These are phyloP conservation scores for Pollenia amentaria DNA, from an alignment of 2,888 invertebrate species.

Conservation along the genomic window DNA sequence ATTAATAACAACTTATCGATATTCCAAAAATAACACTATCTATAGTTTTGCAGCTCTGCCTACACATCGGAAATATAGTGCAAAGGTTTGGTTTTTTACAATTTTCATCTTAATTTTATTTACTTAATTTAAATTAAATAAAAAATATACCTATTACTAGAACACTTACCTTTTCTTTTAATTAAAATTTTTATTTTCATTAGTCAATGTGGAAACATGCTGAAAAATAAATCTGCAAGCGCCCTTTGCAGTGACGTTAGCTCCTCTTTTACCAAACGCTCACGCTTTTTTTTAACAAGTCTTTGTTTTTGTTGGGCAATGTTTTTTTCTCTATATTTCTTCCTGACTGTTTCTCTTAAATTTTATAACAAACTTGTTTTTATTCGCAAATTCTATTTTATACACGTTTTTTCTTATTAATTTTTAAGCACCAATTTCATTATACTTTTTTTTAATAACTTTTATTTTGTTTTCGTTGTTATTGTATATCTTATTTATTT, in stretches of 20 bases:
- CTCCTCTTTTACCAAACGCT: slow-evolving; percentile 1
- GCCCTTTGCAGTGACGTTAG: background rate
- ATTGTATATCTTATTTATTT: background rate
- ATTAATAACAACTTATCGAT: no score
- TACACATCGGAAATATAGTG: no score
- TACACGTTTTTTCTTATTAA: slow-evolving; percentile 24
- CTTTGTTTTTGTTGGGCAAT: slow-evolving; percentile 17
- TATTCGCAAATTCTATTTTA: slow-evolving; percentile 33
- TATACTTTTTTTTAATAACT: background rate
- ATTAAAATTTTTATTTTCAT: no score
- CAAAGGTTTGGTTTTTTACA: no score
- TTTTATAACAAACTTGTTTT: slow-evolving; percentile 38
- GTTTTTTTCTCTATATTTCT: background rate
- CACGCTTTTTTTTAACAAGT: slow-evolving; percentile 23
- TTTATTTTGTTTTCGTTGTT: background rate
- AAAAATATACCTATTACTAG: no score
- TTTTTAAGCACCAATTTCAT: background rate
- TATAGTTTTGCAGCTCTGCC: no score
- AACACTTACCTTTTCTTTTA: no score
- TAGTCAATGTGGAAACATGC: background rate
- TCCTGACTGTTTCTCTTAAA: slow-evolving; percentile 18
- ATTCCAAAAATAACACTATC: no score
- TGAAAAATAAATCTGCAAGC: background rate
- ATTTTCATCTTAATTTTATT: no score
- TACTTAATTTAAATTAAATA: no score